Conservation (phyloP, 2,888 invertebrate species). For the Smittia sp. region DNA sequence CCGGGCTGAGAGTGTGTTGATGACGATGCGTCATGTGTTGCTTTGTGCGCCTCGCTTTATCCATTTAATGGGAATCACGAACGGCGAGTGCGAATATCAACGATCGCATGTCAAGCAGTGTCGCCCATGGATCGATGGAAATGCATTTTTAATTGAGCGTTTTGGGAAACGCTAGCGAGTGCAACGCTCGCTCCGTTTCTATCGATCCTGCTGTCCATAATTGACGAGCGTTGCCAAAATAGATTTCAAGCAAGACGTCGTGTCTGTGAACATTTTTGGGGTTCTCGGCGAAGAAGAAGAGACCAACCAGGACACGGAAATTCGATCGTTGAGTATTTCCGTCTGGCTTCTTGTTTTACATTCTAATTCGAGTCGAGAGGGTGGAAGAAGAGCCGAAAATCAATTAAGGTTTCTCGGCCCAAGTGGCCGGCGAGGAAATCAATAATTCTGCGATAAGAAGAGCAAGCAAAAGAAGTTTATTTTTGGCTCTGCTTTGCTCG, state of each 20-base stretch:
- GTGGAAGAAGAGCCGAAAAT: neutral
- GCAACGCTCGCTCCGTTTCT: neutral
- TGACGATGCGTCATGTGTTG: neutral
- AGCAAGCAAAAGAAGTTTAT: neutral
- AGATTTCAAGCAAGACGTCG: neutral
- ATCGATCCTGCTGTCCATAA: neutral
- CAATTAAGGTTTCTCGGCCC: neutral
- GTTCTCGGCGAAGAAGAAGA: too few species aligned
- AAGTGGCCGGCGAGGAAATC: neutral
- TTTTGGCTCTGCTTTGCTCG: neutral
- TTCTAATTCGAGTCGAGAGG: neutral
- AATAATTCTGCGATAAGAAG: neutral
- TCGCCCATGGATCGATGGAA: neutral
- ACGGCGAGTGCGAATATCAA: neutral
- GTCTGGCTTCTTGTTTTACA: too few species aligned
- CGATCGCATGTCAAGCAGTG: constrained; percentile 1
- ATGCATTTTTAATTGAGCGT: neutral
- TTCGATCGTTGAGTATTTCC: neutral
- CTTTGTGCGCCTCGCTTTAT: neutral
- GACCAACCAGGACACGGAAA: too few species aligned
- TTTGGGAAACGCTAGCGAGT: neutral
- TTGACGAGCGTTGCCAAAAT: neutral
- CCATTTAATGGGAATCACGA: neutral
- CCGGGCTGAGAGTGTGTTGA: neutral
- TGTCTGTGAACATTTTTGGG: neutral